Evolutionary conservation across 2,888 invertebrate genomes (phyloP), one percentile per base, ranked within the genome.

Genomic region (Oscheius sp.): DNA sequence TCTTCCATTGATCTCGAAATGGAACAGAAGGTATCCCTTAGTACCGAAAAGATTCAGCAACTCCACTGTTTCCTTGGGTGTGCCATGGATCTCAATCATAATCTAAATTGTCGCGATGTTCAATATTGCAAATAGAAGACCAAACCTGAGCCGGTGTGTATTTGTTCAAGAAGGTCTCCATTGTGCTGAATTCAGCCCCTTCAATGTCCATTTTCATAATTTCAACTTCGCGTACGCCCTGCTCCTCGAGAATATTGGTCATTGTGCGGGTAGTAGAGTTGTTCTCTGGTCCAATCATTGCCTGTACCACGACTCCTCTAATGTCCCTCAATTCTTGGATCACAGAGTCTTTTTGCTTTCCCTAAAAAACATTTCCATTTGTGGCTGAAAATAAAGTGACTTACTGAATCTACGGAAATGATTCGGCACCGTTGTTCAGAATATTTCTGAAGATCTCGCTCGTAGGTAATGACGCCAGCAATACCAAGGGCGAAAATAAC

Each of bases 181-280:
- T 18, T 21, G 70, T 72, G 1, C 64, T 56, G 41, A 74, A 72
- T 45, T 76, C 76, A 12, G 72, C 56, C 9, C 76, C 73, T 69
- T 76, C 76, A 27, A 74, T 74, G 43, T 76, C 76, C 13, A 76
- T 76, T 64, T 76, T 76, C 23, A 76, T 53, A 49, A 76, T 73
- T 56, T 76, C 76, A 29, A 70, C 46, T 3, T 70, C 35, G 6
- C 21, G 16, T 2, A 59, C 49, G 3, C 45, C 21, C 2, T 70
- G 13, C 9, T 29, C 45, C 9, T 13, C 23, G 25, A 70, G 25
- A 43, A 70, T 43, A n/a, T 9, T 16, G 16, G 27, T 21, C 43
- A 69, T 41, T 13, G 53, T 56, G 6, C 27, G 7, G 2, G 55
- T 35, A 1, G 18, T 59, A 13, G 29, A 18, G 7, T n/a, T 35